Base-by-base conservation (phyloP, 2,113 vertebrate species). In the Micromys minutus region DNA sequence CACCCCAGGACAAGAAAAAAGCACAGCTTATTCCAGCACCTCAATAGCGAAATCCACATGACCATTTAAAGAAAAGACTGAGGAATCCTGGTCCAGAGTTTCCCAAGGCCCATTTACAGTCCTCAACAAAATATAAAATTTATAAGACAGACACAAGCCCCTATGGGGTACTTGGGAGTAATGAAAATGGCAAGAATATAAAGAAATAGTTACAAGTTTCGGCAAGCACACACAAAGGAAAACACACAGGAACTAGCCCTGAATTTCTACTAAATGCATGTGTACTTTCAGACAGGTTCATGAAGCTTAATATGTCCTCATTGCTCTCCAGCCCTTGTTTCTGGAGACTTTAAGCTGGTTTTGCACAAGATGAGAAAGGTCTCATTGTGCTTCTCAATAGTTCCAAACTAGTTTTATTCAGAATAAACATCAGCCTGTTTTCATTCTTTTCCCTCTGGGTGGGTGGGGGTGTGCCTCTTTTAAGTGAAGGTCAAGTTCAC, bases 251-350 rank as follows among this genome's bases (percentile, higher is more conserved):
- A 29, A 42, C 22, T 69, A 77, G 47, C 15, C 34, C 36, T 57
- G 65, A 69, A 88, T 57, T 50, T 52, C 45, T 65, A 50, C 65
- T 67, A 36, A 67, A 34, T 16, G 12, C 65, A 94, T 80, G 22
- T 45, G 36, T 9, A 93, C 88, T 85, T 90, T 59, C 47, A 88
- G 61, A 79, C 5, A 36, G 36, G 59, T 90, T 79, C 42, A 3
- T 89, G 72, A 89, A 96, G 94, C 55, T 4, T 29, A 31, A 94
- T 26, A 12, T 91, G 84, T 42, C 26, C 55, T 89, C 86, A 61
- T 36, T 31, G 13, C 81, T 90, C 21, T 29, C 26, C 17, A 42
- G 34, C 26, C 8, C 39, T 87, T 89, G 45, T 75, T 89, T 83
- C 26, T 9, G 45, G 7, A 36, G 34, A 42, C 55, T n/a, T 92